Percentiles rank a stretch among this genome's conserved stretches.
Evolutionary conservation across 2,113 vertebrate genomes (phyloP).

Genomic region (Hippoglossus stenolepis): DNA sequence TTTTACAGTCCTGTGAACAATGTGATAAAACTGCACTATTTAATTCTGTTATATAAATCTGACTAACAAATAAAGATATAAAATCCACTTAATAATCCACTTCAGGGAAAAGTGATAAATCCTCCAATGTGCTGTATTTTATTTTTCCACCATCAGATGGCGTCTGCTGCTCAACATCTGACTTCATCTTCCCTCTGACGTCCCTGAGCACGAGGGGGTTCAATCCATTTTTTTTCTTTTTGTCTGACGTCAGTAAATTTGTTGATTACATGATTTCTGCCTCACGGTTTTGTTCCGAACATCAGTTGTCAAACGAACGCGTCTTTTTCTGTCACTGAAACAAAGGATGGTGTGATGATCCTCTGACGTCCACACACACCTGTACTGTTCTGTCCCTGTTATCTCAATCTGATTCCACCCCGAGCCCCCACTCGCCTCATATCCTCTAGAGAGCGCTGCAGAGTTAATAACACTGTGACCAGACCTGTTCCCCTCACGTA

Average conservation of each 20-base stretch:
- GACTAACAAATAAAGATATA: background rate
- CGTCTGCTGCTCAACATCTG: constrained; percentile 69
- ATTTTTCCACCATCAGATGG: constrained; percentile 85
- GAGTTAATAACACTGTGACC: too few relatives aligned
- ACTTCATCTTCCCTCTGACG: background rate
- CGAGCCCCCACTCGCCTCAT: background rate
- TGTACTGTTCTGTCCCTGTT: background rate
- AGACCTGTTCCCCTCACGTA: background rate
- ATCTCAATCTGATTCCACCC: background rate
- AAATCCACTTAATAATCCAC: background rate
- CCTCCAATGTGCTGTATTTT: constrained; percentile 11
- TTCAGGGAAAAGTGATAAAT: background rate
- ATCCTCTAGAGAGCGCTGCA: constrained; percentile 21
- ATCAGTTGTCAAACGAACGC: background rate
- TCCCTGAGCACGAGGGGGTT: constrained; percentile 15
- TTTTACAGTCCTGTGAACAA: constrained; percentile 87
- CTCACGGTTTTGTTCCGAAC: background rate
- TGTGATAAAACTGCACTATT: constrained; percentile 72
- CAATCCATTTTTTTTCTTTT: background rate
- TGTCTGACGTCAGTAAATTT: constrained; percentile 36
- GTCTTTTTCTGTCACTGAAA: background rate
- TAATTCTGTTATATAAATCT: too few relatives aligned
- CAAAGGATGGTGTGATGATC: background rate
- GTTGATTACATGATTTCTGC: constrained; percentile 24
- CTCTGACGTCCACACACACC: background rate